Evolutionary conservation across 2,888 invertebrate species (phyloP).

Genomic region (Tipula vernalis): DNA sequence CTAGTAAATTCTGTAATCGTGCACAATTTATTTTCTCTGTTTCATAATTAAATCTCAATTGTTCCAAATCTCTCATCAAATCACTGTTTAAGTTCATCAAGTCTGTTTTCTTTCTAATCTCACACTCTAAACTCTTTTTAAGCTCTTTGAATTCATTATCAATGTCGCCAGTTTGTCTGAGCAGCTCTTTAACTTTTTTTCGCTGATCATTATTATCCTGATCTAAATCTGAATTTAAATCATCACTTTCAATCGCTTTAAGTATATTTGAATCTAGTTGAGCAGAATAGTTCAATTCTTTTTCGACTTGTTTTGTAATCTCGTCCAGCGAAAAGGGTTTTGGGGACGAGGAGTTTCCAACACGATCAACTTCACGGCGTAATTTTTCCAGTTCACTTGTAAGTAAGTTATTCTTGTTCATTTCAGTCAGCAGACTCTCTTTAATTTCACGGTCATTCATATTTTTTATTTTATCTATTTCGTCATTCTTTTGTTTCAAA

Average conservation of each 20-base stretch:
- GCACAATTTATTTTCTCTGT: slow-evolving; percentile 41
- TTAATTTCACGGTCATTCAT: slow-evolving; percentile 29
- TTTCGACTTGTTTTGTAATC: slow-evolving; percentile 42
- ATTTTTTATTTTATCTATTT: slow-evolving; percentile 29
- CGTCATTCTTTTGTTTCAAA: slow-evolving; percentile 40
- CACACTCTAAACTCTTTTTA: slow-evolving; percentile 25
- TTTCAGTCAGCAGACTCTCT: slow-evolving; percentile 40
- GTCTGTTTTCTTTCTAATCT: slow-evolving; percentile 27
- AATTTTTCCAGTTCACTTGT: slow-evolving; percentile 29
- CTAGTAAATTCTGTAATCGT: slow-evolving; percentile 43
- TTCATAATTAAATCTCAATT: slow-evolving; percentile 38
- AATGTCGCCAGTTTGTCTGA: not conserved
- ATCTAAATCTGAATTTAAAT: slow-evolving; percentile 25
- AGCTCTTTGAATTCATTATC: slow-evolving; percentile 31
- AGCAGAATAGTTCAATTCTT: slow-evolving; percentile 46
- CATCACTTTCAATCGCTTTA: slow-evolving; percentile 41
- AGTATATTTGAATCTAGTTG: slow-evolving; percentile 45
- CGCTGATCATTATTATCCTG: slow-evolving; percentile 26
- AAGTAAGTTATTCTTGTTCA: slow-evolving; percentile 32
- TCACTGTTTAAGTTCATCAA: slow-evolving; percentile 18
- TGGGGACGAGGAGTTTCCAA: slow-evolving; percentile 25
- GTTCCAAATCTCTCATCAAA: slow-evolving; percentile 26
- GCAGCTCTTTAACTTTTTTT: not conserved
- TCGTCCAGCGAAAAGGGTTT: slow-evolving; percentile 39
- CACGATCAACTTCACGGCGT: slow-evolving; percentile 24